Percentiles rank a stretch among this genome's conserved stretches.
phyloP scores from a whole-genome alignment of 2,888 invertebrate species.

The Parnassius apollo region DNA sequence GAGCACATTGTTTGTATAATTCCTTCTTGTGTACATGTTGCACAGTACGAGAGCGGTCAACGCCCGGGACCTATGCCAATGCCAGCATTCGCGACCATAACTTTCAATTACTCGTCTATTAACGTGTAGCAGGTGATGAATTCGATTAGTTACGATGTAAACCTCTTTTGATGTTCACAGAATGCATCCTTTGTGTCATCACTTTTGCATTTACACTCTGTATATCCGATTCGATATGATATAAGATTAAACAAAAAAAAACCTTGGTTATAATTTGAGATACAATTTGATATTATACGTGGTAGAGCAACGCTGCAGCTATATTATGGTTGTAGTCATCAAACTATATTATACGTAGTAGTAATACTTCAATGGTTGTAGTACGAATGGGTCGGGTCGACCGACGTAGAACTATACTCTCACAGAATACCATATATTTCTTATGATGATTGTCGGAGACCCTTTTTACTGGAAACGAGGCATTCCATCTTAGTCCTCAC shows the following conservation, averaged over 20 bases:
- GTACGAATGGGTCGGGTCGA: too few relatives aligned
- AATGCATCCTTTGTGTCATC: slow-evolving; percentile 4
- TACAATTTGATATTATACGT: too few relatives aligned
- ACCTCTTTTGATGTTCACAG: slow-evolving; percentile 24
- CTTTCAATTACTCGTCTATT: slow-evolving; percentile 38
- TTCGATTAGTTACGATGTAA: slow-evolving; percentile 25
- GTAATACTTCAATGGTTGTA: too few relatives aligned
- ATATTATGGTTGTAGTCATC: too few relatives aligned
- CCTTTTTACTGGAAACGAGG: too few relatives aligned
- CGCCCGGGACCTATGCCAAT: slow-evolving; percentile 71
- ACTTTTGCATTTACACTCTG: neutral
- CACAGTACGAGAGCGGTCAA: slow-evolving; percentile 52
- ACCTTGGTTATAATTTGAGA: too few relatives aligned
- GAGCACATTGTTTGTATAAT: slow-evolving; percentile 18
- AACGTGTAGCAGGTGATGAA: slow-evolving; percentile 32
- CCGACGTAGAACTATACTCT: too few relatives aligned
- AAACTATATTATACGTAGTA: too few relatives aligned
- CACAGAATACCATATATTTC: too few relatives aligned
- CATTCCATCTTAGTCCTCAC: too few relatives aligned
- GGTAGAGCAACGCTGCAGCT: too few relatives aligned
- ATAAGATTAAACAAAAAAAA: neutral
- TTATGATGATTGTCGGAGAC: too few relatives aligned
- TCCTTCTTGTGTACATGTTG: slow-evolving; percentile 16
- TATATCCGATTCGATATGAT: neutral
- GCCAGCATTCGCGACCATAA: slow-evolving; percentile 61